These are phyloP conservation scores for Enteromius paludinosus DNA, from an alignment of 2,797 vertebrate species.

Conservation along the genomic window DNA sequence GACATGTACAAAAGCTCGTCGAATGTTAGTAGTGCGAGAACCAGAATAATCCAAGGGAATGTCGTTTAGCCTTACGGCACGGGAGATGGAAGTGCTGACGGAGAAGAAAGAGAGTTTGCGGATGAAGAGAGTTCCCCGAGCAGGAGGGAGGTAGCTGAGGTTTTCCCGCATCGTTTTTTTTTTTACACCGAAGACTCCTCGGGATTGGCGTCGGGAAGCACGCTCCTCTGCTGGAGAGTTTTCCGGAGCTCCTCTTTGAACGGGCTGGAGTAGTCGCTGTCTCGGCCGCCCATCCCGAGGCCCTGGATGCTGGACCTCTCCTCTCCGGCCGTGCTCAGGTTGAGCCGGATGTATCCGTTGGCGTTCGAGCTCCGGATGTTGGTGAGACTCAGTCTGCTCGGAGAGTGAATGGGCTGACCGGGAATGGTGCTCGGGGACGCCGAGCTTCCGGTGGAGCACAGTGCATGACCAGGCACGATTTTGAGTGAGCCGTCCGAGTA, in stretches of 20 bases:
- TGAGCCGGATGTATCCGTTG: slow-evolving; percentile 95
- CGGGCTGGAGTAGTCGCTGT: slow-evolving; percentile 87
- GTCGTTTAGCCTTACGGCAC: slow-evolving; percentile 51
- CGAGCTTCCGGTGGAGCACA: slow-evolving; percentile 82
- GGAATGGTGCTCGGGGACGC: slow-evolving; percentile 89
- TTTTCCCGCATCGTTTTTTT: slow-evolving; percentile 58
- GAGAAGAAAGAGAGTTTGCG: slow-evolving; percentile 63
- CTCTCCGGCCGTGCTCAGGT: slow-evolving; percentile 84
- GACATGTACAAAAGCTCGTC: slow-evolving; percentile 67
- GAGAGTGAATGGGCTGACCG: slow-evolving; percentile 89
- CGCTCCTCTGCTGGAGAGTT: slow-evolving; percentile 92
- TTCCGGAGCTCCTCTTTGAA: slow-evolving; percentile 94
- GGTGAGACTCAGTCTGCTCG: slow-evolving; percentile 91
- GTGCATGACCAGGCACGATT: slow-evolving; percentile 93
- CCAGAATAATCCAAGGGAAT: slow-evolving; percentile 32
- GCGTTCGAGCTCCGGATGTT: slow-evolving; percentile 88
- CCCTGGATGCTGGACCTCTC: slow-evolving; percentile 79
- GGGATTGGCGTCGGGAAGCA: slow-evolving; percentile 93
- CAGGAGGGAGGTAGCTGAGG: slow-evolving; percentile 83
- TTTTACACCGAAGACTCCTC: slow-evolving; percentile 95
- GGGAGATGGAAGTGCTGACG: slow-evolving; percentile 34
- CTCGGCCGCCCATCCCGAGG: slow-evolving; percentile 69
- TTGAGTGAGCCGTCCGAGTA: slow-evolving; percentile 95
- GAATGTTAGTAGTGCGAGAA: slow-evolving; percentile 1
- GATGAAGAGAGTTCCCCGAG: slow-evolving; percentile 69